These are phyloP conservation scores for Pherbina coryleti DNA, from an alignment of 2,888 invertebrate genomes.

Conservation along the genomic window DNA sequence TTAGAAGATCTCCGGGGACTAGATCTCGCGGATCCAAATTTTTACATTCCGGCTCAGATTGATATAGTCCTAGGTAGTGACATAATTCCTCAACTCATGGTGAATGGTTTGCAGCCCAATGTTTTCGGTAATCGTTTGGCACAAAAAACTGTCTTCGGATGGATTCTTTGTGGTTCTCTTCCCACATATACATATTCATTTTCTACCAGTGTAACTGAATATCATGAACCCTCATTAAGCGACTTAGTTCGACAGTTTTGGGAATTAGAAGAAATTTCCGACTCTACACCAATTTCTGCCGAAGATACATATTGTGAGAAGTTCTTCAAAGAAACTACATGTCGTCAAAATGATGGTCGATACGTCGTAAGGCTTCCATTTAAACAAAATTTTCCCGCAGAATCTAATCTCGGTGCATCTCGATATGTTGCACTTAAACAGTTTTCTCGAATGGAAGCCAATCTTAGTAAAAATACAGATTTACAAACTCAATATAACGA, in stretches of 20 bases:
- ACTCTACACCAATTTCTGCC: neutral
- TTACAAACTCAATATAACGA: neutral
- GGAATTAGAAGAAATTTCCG: neutral
- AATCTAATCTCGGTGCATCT: neutral
- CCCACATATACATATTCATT: no score
- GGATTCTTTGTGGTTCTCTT: neutral
- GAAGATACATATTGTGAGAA: neutral
- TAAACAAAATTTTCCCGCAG: neutral
- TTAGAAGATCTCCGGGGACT: neutral
- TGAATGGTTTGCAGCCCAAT: neutral
- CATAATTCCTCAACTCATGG: neutral
- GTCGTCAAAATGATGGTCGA: neutral
- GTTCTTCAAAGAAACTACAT: neutral
- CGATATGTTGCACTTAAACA: neutral
- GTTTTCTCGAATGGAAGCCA: neutral
- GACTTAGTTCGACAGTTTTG: neutral
- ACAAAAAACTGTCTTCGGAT: neutral
- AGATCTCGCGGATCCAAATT: slow-evolving; percentile 27
- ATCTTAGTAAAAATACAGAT: neutral
- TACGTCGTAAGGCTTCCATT: neutral
- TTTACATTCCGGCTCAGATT: slow-evolving; percentile 8
- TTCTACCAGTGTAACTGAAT: no score
- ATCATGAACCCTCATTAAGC: neutral
- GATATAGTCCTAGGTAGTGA: slow-evolving; percentile 2
- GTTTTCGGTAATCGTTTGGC: neutral